Evolutionary conservation across 2,888 invertebrate genomes (phyloP).

Genomic region (Mantis religiosa): DNA sequence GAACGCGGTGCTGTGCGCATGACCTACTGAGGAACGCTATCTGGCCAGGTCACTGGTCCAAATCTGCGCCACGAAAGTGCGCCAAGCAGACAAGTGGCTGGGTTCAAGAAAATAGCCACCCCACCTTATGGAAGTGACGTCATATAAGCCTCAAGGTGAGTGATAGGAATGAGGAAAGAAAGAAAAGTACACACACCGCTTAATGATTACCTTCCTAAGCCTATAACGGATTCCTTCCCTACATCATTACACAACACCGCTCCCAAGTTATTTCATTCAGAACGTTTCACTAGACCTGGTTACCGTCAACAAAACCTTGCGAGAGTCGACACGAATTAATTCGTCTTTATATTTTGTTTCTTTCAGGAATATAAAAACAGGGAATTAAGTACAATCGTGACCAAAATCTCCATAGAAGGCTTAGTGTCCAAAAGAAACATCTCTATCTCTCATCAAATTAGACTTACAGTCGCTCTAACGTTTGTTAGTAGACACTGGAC

Average conservation of each 20-base stretch:
- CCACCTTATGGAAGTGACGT: background rate
- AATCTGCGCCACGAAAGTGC: background rate
- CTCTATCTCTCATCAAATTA: too few species aligned
- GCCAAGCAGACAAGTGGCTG: background rate
- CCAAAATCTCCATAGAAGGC: too few species aligned
- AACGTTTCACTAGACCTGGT: background rate
- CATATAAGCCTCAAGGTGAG: background rate
- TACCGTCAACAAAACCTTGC: background rate
- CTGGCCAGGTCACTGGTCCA: background rate
- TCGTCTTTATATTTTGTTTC: too few species aligned
- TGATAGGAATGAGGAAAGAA: background rate
- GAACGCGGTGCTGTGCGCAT: background rate
- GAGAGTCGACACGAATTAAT: background rate
- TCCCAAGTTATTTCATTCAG: background rate
- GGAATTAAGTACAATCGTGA: too few species aligned
- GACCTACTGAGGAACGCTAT: background rate
- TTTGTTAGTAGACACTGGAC: too few species aligned
- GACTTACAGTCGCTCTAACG: too few species aligned
- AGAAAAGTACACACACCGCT: background rate
- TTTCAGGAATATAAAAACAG: too few species aligned
- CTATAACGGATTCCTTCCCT: background rate
- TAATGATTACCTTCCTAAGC: background rate
- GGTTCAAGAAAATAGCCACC: background rate
- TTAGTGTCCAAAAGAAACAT: too few species aligned
- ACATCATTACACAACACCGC: background rate